phyloP scores from a whole-genome alignment of 2,113 vertebrate species.

The Callipepla californica region DNA sequence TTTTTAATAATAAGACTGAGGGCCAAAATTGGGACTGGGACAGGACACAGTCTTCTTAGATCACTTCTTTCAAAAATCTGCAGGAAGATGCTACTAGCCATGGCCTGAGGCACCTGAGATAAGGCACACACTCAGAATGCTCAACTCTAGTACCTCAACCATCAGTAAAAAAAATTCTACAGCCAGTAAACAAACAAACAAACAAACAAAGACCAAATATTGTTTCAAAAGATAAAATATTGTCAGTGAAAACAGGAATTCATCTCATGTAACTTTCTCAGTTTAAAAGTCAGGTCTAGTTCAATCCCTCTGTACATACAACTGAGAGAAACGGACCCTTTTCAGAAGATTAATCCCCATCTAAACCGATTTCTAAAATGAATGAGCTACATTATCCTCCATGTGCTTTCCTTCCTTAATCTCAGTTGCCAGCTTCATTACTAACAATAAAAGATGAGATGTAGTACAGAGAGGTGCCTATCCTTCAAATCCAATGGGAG shows the following conservation, averaged over 20 bases:
- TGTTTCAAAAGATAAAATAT: not conserved
- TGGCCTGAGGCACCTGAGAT: not conserved
- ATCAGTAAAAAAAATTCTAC: not conserved
- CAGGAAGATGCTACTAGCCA: not conserved
- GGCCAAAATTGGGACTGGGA: not conserved
- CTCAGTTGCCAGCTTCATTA: not conserved
- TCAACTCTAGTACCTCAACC: not conserved
- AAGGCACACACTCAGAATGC: not conserved
- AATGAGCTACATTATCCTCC: not conserved
- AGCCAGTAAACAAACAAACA: not conserved
- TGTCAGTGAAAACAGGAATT: not conserved
- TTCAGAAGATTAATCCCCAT: not conserved
- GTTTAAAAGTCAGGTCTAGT: not conserved
- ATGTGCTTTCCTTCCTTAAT: not conserved
- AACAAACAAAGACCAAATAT: not conserved
- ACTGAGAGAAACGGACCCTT: not conserved
- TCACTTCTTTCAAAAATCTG: not conserved
- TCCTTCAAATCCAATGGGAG: not conserved
- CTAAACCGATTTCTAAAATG: not conserved
- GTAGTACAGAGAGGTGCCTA: not conserved
- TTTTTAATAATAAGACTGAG: not conserved
- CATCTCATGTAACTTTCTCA: not conserved
- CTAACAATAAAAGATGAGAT: not conserved
- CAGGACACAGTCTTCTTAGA: rapidly evolving
- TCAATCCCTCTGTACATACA: not conserved